Evolutionary conservation across 2,797 vertebrate species (phyloP).

Genomic region (Tapirus indicus): DNA sequence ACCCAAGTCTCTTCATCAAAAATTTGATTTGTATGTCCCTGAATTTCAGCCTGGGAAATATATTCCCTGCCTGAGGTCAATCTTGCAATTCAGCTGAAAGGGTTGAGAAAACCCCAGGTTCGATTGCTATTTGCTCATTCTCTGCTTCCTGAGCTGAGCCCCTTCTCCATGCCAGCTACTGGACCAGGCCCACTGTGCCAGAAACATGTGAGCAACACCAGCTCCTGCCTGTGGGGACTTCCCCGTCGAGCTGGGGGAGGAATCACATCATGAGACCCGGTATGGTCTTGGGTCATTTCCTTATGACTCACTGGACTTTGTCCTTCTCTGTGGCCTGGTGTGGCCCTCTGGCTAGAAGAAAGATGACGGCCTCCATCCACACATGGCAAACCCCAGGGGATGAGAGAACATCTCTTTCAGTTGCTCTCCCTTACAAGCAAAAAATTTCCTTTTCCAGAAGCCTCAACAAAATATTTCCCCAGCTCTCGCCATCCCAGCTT

Average conservation of each 20-base stretch:
- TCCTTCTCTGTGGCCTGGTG: background rate
- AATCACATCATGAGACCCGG: background rate
- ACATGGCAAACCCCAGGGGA: background rate
- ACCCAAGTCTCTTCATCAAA: background rate
- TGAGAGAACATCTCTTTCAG: background rate
- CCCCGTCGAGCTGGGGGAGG: rapidly evolving
- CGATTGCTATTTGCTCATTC: background rate
- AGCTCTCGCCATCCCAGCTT: background rate
- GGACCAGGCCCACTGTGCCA: background rate
- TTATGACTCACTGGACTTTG: background rate
- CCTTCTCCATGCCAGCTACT: background rate
- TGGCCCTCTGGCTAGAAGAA: background rate
- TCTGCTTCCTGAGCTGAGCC: background rate
- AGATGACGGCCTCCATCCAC: background rate
- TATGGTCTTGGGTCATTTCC: background rate
- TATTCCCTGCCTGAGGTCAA: background rate
- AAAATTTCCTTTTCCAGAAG: background rate
- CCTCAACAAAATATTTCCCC: background rate
- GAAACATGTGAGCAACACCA: background rate
- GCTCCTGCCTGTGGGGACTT: background rate
- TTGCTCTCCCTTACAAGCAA: background rate
- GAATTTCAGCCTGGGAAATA: background rate
- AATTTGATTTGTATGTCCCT: background rate
- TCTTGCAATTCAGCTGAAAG: background rate
- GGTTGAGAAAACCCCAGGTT: background rate